Base-by-base conservation (phyloP, 1,140 invertebrate genomes). In the Dreissena rostriformis region DNA sequence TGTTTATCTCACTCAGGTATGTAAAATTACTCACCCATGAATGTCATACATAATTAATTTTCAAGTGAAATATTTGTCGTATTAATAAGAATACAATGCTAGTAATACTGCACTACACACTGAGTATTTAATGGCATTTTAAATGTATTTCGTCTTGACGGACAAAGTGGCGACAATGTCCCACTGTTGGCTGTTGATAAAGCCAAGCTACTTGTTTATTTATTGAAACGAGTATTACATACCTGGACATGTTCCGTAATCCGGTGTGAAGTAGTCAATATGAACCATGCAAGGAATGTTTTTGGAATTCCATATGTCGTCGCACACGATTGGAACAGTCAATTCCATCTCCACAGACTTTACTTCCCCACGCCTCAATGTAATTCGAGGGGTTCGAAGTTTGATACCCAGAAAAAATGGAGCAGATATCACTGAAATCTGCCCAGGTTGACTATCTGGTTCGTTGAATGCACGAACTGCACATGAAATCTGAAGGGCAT, bases 401-500 rank as follows among this genome's bases (percentile, higher is more conserved):
- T n/a, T 22, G 26, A 79, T 24, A 11, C 77, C 77, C 24, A 57
- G 17, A 24, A 79, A 79, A 22, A 4, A 67, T 39, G 65, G 24
- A 29, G 29, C 49, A 19, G 77, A 68, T 17, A 22, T 53, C n/a
- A 10, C 0, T 55, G 77, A 79, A 19, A 70, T 19, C 5, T 49
- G 29, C 19, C 77, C 77, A 12, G 77, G 51, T 19, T 22, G 49
- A 15, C 77, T 67, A 17, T 61, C 14, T 26, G 49, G 65, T 19
- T n/a, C 2, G 5, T 28, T 70, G 22, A 55, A 79, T 7, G 77
- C 77, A 24, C 66, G 24, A 2, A 79, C 51, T 24, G 77, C 29
- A 51, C 77, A 79, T 6, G 51, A 70, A 49, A 79, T 67, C 77
- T 79, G 12, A 12, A 57, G 53, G 53, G 19, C 12, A 57, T 57